Evolutionary conservation across 2,113 vertebrate genomes (phyloP), one percentile per base, ranked within the genome.

Genomic region (Elgaria multicarinata): DNA sequence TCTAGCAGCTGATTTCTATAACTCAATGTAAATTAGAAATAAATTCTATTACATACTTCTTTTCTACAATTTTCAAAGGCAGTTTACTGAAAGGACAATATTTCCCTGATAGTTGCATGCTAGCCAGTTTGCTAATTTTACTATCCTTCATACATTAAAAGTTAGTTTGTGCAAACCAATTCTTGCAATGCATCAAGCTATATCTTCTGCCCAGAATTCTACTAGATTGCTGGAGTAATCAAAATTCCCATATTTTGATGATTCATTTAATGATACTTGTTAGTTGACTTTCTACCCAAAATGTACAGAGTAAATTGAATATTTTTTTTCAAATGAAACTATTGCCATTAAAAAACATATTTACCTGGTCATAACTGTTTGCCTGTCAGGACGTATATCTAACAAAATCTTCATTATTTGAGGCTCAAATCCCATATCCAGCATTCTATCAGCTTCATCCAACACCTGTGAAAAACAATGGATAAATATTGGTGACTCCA

Each of bases 381-480:
- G 99, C 88, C 99, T 97, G 92, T 99, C 99, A 28, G 98, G 99
- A 2, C 98, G 97, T 81, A 99, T 97, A 78, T 99, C 99, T 94
- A 99, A 95, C n/a, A 99, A 96, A 92, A 99, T 99, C 96, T 99
- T 99, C 98, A 98, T 97, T 90, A 99, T 99, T 94, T 99, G 99
- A 64, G 99, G 99, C 95, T 99, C 99, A 95, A 99, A 99, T 71
- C 99, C 99, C 99, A 99, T 99, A 90, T 99, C 99, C 69, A 99
- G 83, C 99, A 99, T 99, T 39, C 98, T 97, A 91, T 99, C 99
- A 36, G 99, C 99, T 94, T 99, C 99, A 92, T 99, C 99, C 92
- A 99, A 97, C 81, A 99, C 99, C 99, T 99, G 90, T 28, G 83
- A 83, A 81, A 84, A 94, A 91, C 6, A 77, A 87, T 24, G 75